Evolutionary conservation across 2,113 vertebrate species (phyloP).

Genomic region (Microcebus griseorufus): DNA sequence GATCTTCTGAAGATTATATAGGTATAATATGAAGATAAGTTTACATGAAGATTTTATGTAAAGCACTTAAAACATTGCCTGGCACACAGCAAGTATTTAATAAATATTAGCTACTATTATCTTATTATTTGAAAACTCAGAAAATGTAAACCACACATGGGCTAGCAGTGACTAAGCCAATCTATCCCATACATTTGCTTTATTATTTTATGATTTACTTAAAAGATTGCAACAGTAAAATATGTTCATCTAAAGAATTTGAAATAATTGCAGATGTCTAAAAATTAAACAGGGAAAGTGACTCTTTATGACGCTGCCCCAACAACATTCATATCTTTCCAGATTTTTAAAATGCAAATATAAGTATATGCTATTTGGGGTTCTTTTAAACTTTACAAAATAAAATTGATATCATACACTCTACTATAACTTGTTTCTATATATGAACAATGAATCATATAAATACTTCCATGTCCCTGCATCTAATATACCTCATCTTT

Average conservation of each 20-base stretch:
- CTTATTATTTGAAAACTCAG: neutral
- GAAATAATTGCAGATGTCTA: neutral
- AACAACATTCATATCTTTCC: neutral
- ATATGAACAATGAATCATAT: neutral
- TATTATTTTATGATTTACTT: neutral
- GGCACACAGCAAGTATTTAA: neutral
- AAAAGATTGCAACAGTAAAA: neutral
- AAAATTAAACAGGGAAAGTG: neutral
- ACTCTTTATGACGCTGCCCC: neutral
- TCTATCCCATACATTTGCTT: neutral
- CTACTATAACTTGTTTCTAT: neutral
- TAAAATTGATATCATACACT: neutral
- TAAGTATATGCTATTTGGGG: neutral
- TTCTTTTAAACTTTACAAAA: constrained; percentile 14
- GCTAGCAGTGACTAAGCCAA: neutral
- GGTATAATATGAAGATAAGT: neutral
- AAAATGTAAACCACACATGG: constrained; percentile 8
- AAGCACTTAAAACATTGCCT: neutral
- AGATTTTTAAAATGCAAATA: neutral
- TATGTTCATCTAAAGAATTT: constrained; percentile 27
- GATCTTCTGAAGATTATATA: neutral
- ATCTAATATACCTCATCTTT: neutral
- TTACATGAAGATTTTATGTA: neutral
- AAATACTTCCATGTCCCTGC: neutral
- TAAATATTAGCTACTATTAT: constrained; percentile 2